Evolutionary conservation across 2,888 invertebrate species (phyloP).

Genomic region (Miltochrista miniata): DNA sequence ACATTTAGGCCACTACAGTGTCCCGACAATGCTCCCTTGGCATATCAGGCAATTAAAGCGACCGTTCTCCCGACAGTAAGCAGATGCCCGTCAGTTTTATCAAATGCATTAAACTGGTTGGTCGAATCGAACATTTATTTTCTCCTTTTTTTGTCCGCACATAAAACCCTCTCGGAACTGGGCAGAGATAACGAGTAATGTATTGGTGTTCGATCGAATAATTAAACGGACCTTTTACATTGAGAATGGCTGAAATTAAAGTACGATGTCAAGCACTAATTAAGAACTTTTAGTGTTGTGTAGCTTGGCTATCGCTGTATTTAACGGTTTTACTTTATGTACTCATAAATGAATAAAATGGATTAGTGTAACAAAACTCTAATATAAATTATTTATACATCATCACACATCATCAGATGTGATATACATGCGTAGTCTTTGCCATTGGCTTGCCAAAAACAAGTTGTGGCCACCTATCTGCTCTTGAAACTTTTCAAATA

Average conservation of each 20-base stretch:
- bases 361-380: neutral
- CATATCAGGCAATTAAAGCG: conserved; percentile 79
- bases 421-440: too few species aligned
- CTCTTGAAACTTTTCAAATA: too few species aligned
- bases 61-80: conserved; percentile 66
- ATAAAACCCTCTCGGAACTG: conserved; percentile 64
- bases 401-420: too few species aligned
- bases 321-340: conserved; percentile 7
- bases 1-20: conserved; percentile 49
- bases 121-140: conserved; percentile 72
- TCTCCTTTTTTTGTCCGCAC: conserved; percentile 57
- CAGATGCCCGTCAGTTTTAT: conserved; percentile 81
- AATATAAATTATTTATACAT: too few species aligned
- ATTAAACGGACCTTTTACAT: conserved; percentile 75
- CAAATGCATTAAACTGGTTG: conserved; percentile 81
- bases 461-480: too few species aligned
- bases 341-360: neutral
- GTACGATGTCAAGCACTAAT: conserved; percentile 60
- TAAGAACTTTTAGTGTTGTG: conserved; percentile 51
- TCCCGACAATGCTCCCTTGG: conserved; percentile 55
- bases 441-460: too few species aligned
- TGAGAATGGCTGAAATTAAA: conserved; percentile 51
- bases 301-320: conserved; percentile 12
- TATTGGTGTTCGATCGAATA: conserved; percentile 71
- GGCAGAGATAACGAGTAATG: conserved; percentile 75